Conservation (phyloP, 1,140 invertebrate genomes). For the Cotesia vestalis region DNA sequence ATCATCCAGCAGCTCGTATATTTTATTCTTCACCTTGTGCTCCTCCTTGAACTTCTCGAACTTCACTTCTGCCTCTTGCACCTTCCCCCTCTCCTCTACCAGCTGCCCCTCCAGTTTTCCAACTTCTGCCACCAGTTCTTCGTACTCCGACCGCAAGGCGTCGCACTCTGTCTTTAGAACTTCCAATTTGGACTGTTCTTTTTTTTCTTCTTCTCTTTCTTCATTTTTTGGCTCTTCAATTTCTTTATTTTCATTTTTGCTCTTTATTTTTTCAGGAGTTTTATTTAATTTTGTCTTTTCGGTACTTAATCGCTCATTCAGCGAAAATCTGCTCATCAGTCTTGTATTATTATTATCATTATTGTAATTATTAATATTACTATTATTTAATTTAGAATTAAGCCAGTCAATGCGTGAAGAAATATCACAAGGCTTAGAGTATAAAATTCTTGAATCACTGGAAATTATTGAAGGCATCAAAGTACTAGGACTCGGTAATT, state of each 20-base stretch:
- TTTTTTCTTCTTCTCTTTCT: constrained; percentile 36
- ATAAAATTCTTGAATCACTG: constrained; percentile 53
- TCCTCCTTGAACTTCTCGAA: constrained; percentile 62
- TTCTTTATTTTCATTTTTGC: neutral
- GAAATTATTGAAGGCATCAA: constrained; percentile 67
- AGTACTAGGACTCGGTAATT: constrained; percentile 58
- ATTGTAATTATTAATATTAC: constrained; percentile 11
- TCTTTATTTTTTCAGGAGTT: neutral
- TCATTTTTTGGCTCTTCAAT: constrained; percentile 3
- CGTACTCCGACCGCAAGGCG: constrained; percentile 51
- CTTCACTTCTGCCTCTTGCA: constrained; percentile 60
- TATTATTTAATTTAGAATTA: constrained; percentile 39
- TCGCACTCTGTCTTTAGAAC: constrained; percentile 57
- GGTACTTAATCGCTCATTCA: constrained; percentile 43
- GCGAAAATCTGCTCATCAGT: constrained; percentile 41
- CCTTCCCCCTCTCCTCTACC: constrained; percentile 46
- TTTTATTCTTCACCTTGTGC: constrained; percentile 70
- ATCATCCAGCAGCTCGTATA: constrained; percentile 71
- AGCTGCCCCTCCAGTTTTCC: constrained; percentile 58
- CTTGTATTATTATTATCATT: constrained; percentile 11
- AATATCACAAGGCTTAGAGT: constrained; percentile 49
- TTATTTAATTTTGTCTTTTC: neutral
- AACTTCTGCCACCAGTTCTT: constrained; percentile 55
- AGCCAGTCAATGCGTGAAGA: constrained; percentile 59
- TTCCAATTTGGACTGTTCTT: constrained; percentile 43